Base-by-base conservation (phyloP, 2,797 vertebrate genomes). In the Naso thynnoides region DNA sequence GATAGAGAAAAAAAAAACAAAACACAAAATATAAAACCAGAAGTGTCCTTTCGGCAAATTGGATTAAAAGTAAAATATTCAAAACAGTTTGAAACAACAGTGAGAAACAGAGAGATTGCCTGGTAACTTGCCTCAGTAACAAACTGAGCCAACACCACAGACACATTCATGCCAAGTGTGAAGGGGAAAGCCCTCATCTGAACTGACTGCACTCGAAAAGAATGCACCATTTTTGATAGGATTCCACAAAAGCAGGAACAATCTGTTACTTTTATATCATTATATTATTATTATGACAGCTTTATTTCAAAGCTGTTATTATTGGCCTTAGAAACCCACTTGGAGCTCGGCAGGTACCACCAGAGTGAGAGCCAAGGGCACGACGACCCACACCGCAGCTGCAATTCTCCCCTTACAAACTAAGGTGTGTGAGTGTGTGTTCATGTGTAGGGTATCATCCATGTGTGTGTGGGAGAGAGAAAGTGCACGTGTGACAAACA, bases 311-410 rank as follows among this genome's bases (percentile, higher is more conserved):
- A 66, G 1, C 38, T 73, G 19, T 70, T 67, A 76, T 58, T 41
- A 64, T 29, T 82, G 75, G 55, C 48, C 50, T 44, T 45, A 21
- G 56, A 76, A 36, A 38, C 29, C 3, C n/a, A 57, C 58, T 53
- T 76, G 48, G 70, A 65, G 49, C 39, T n/a, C 49, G 31, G 55
- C 42, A 57, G 73, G 73, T 31, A 44, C 29, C 61, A 72, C 69
- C 44, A 68, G 66, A 72, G 49, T 16, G 16, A 31, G 41, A 41
- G 60, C 58, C 66, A 65, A 67, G n/a, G 47, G 36, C 55, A 66
- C 61, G 19, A 9, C 13, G 47, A 86, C 19, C 53, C 70, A 26
- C 27, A 57, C 57, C 57, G 69, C 76, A 82, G 82, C 78, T 85
- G 71, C 53, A 79, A 38, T 48, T 68, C 57, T 41, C 6, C 2